Conservation (phyloP, 2,888 invertebrate genomes). For the Cephus sareptanus region DNA sequence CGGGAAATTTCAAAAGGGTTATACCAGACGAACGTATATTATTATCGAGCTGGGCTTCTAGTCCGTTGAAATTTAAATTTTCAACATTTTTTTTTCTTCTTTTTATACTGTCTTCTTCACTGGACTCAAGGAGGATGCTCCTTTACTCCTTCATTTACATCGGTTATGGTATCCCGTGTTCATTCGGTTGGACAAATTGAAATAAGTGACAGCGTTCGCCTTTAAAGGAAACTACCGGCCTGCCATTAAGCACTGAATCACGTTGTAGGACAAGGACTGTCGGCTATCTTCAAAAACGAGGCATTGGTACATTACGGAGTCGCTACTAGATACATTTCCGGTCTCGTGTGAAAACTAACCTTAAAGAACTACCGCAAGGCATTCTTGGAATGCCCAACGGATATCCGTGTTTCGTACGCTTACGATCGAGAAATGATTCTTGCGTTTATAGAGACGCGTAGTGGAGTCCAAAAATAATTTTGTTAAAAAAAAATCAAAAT, state of each 20-base stretch:
- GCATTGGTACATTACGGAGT: not conserved
- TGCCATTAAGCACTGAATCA: not conserved
- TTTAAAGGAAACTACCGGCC: not conserved
- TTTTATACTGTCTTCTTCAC: not conserved
- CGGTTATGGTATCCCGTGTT: not conserved
- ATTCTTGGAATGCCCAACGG: conserved; percentile 1
- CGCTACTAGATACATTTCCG: conserved; percentile 4
- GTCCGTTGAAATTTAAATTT: not conserved
- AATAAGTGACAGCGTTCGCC: not conserved
- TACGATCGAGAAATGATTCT: not conserved
- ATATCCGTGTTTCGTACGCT: not conserved
- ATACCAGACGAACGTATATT: not conserved
- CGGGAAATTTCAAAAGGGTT: not conserved
- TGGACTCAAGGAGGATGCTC: not conserved
- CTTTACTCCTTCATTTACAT: not conserved
- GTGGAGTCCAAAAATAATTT: not conserved
- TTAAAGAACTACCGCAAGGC: not conserved
- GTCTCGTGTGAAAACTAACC: not conserved
- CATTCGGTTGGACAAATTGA: not conserved
- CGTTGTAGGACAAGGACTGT: not conserved
- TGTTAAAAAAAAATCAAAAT: not conserved
- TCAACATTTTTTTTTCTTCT: not conserved
- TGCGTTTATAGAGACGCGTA: not conserved
- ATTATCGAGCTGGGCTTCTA: not conserved
- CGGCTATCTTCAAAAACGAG: not conserved